Evolutionary conservation across 2,888 invertebrate species (phyloP).

Genomic region (Zygothrica quintamaculata): DNA sequence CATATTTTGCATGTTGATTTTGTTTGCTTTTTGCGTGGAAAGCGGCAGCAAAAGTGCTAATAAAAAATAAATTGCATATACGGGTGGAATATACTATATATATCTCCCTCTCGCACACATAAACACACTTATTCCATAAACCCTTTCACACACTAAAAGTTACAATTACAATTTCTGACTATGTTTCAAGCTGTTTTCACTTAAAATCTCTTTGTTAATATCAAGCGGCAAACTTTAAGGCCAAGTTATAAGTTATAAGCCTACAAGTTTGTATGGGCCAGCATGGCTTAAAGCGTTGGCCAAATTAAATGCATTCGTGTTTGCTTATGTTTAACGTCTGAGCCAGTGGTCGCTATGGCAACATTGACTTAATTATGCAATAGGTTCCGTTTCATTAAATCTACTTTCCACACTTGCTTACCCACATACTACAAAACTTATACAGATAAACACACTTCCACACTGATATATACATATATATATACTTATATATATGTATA

Average conservation of each 20-base stretch:
- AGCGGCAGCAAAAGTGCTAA: conserved; percentile 66
- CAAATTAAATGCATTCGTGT: conserved; percentile 11
- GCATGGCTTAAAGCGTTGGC: neutral
- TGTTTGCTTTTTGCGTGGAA: conserved; percentile 48
- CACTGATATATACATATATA: conserved; percentile 5
- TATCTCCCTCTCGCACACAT: no score
- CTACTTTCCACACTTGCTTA: conserved; percentile 47
- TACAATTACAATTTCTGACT: conserved; percentile 46
- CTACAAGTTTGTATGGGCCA: neutral
- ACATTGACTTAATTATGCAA: conserved; percentile 73
- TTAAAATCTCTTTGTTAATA: conserved; percentile 3
- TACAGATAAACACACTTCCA: no score
- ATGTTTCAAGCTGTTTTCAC: conserved; percentile 21
- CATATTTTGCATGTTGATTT: conserved; percentile 75
- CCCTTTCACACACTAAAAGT: conserved; percentile 15
- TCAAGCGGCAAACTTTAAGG: conserved; percentile 5
- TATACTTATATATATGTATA: neutral
- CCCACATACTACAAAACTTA: conserved; percentile 16
- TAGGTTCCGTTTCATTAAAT: conserved; percentile 77
- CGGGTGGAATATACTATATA: conserved; percentile 32
- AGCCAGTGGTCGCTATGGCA: conserved; percentile 27
- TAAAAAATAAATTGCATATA: conserved; percentile 77
- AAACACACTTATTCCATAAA: neutral
- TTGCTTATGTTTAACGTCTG: conserved; percentile 25
- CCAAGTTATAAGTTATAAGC: conserved; percentile 11